Conservation (phyloP, 2,113 vertebrate genomes). For the Heliornis fulica region DNA sequence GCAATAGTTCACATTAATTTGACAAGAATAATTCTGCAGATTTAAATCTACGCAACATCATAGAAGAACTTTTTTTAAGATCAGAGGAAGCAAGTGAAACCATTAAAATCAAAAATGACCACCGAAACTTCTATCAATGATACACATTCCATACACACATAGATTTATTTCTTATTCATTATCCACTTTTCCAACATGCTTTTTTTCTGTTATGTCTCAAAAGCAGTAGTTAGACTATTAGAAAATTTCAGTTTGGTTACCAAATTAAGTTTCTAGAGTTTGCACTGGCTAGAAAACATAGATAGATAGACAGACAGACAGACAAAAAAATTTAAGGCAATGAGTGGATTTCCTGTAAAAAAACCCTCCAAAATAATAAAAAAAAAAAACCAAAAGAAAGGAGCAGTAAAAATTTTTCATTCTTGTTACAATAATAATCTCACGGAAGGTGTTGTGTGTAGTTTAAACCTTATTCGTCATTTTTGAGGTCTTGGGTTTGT, state of each 20-base stretch:
- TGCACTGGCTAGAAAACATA: background rate
- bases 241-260: background rate
- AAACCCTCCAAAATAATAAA: background rate
- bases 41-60: background rate
- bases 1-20: background rate
- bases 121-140: background rate
- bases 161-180: too few relatives aligned
- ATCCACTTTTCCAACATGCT: background rate
- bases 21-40: background rate
- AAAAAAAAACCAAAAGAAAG: background rate
- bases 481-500: background rate
- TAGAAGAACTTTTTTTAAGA: background rate
- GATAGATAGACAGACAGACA: background rate
- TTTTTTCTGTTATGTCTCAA: background rate
- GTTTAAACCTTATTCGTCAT: background rate
- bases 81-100: background rate
- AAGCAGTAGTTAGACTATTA: background rate
- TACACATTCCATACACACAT: background rate
- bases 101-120: background rate
- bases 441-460: rapidly evolving
- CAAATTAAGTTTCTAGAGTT: background rate
- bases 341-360: background rate
- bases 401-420: background rate
- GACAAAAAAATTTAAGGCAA: background rate
- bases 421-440: background rate